Evolutionary conservation across 2,113 vertebrate species (phyloP).

Genomic region (Ivindomyrus marchei): DNA sequence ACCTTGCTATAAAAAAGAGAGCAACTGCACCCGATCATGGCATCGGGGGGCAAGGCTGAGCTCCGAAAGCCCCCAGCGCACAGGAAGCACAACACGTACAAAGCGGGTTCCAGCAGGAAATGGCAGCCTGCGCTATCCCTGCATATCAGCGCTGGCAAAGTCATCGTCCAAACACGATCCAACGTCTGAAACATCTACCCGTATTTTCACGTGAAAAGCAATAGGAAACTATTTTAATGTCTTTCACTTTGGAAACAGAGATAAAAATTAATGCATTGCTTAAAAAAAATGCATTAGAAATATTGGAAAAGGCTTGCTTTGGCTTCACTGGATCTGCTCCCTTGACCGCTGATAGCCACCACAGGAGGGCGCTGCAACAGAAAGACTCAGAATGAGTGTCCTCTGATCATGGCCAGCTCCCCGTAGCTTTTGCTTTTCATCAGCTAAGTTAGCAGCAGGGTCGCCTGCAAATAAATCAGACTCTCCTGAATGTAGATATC

Average conservation of each 20-base stretch:
- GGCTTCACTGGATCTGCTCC: neutral
- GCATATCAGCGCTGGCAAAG: neutral
- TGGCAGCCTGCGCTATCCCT: neutral
- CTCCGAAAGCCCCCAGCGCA: neutral
- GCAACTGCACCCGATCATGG: neutral
- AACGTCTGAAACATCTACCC: neutral
- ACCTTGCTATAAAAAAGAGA: neutral
- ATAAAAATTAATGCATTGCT: neutral
- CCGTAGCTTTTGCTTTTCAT: neutral
- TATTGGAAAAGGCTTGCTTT: neutral
- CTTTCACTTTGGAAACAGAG: neutral
- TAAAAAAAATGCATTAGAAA: neutral
- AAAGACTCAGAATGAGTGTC: neutral
- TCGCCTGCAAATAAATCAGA: neutral
- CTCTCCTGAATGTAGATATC: neutral
- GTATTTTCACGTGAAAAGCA: neutral
- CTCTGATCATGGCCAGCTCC: neutral
- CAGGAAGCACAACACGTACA: neutral
- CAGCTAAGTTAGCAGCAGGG: neutral
- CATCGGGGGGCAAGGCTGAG: neutral
- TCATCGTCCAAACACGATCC: neutral
- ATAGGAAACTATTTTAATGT: neutral
- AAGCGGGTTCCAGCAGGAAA: neutral
- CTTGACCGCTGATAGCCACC: neutral
- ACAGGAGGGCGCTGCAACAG: neutral